Base-by-base conservation (phyloP, 2,797 vertebrate species). In the Siniperca obscura region DNA sequence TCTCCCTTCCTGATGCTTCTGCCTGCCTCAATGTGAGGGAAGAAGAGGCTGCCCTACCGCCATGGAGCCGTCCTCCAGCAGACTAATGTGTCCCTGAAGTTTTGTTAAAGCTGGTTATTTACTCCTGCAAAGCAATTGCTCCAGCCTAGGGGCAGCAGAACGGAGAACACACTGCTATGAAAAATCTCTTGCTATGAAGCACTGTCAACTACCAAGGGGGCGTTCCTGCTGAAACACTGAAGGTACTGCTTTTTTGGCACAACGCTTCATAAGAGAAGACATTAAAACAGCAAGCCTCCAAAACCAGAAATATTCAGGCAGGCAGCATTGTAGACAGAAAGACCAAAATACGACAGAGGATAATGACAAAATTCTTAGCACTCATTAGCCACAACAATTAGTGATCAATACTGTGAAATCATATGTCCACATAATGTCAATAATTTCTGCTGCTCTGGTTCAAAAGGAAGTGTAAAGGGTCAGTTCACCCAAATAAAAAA, bases 81-180 rank as follows among this genome's bases (percentile, higher is more conserved):
- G 86, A 92, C 92, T 95, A 95, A 96, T 95, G 94, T 89, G 94
- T 96, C 95, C 95, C 95, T 92, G 89, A 95, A 95, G 95, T 96
- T 96, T 96, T 95, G 95, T 96, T 95, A 96, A 95, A 96, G 94
- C 93, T 91, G 92, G 90, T 95, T 96, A 96, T 96, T 96, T 96
- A 96, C 95, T 96, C 93, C 94, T 92, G 88, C 90, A 90, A 92
- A 94, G 93, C 92, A 92, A 95, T 90, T 87, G 92, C 91, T 92
- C 85, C 92, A 92, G 89, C 90, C 88, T 78, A 50, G 74, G 87
- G 92, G 93, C 90, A 87, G 90, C 72, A 81, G 89, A 86, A 89
- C 68, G 61, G 79, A 86, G 86, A 87, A 74, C 83, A 80, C 83
- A 70, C 91, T 64, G 90, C 93, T 90, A 93, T 94, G 93, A 94